phyloP scores from a whole-genome alignment of 2,888 invertebrate species.

The Noctua comes region DNA sequence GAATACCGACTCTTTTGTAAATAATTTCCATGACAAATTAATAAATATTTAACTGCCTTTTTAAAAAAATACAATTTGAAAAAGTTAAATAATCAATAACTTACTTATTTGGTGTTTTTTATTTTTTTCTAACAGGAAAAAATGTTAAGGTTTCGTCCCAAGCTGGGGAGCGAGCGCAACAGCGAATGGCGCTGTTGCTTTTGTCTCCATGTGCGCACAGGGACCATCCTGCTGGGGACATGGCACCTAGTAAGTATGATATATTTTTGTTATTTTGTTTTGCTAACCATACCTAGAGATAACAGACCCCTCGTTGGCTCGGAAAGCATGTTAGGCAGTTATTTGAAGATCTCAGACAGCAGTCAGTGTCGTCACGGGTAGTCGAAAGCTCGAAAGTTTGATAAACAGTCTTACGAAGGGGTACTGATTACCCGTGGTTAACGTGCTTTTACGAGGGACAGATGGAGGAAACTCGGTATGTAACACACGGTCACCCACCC shows the following conservation, averaged over 20 bases:
- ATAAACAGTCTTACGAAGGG: background rate
- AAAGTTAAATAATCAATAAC: too few relatives aligned
- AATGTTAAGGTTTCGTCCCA: conserved; percentile 92
- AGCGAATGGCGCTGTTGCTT: conserved; percentile 95
- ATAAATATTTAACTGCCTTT: background rate
- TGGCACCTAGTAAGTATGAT: conserved; percentile 94
- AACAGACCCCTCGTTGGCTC: background rate
- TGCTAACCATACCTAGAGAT: background rate
- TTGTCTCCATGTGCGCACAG: conserved; percentile 95
- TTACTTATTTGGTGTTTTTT: background rate
- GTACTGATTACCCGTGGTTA: background rate
- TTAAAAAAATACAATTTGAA: too few relatives aligned
- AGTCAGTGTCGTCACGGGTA: background rate
- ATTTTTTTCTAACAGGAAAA: conserved; percentile 60
- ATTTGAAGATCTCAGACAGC: background rate
- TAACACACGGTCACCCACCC: background rate
- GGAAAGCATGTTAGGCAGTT: background rate
- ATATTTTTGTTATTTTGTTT: conserved; percentile 12
- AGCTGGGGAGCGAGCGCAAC: conserved; percentile 92
- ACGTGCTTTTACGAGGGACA: background rate
- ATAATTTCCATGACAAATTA: background rate
- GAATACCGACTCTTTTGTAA: background rate
- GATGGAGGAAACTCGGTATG: background rate
- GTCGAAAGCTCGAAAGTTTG: background rate
- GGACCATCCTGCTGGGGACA: conserved; percentile 94